These are phyloP conservation scores for Micromesistius poutassou DNA, from an alignment of 2,797 vertebrate genomes.

Conservation along the genomic window DNA sequence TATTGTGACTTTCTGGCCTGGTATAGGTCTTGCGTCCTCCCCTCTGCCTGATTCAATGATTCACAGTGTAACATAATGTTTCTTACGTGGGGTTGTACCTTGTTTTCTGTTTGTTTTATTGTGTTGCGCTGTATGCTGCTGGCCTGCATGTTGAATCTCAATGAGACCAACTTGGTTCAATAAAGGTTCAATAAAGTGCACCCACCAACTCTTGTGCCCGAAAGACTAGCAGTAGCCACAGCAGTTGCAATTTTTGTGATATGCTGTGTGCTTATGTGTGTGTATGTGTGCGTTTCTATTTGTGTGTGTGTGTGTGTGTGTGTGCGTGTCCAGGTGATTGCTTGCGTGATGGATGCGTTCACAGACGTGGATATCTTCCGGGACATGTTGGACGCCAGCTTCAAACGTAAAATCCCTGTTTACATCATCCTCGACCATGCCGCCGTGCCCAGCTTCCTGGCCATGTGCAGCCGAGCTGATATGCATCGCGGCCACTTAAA, in stretches of 20 bases:
- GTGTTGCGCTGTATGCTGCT: too few relatives aligned
- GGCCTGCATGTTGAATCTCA: too few relatives aligned
- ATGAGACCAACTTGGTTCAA: too few relatives aligned
- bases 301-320: constrained; percentile 17
- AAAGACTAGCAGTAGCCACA: constrained; percentile 29
- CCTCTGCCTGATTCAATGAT: too few relatives aligned
- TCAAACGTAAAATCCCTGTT: constrained; percentile 86
- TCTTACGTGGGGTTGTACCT: too few relatives aligned
- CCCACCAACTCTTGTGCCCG: constrained; percentile 31
- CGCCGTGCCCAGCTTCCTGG: constrained; percentile 84
- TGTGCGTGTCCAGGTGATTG: constrained; percentile 79
- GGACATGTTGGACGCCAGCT: constrained; percentile 86
- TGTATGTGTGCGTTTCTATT: constrained; percentile 23
- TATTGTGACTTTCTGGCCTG: neutral
- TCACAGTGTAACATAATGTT: too few relatives aligned
- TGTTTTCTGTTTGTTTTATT: too few relatives aligned
- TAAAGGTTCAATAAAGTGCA: neutral
- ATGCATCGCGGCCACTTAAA: constrained; percentile 94
- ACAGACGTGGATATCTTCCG: constrained; percentile 97
- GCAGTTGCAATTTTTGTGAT: constrained; percentile 25
- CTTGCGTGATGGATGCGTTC: constrained; percentile 95
- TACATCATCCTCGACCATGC: constrained; percentile 90
- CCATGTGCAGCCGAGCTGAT: constrained; percentile 89
- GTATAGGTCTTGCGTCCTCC: too few relatives aligned
- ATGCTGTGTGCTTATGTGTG: constrained; percentile 25